phyloP scores from a whole-genome alignment of 2,113 vertebrate species.

The Mugil cephalus region DNA sequence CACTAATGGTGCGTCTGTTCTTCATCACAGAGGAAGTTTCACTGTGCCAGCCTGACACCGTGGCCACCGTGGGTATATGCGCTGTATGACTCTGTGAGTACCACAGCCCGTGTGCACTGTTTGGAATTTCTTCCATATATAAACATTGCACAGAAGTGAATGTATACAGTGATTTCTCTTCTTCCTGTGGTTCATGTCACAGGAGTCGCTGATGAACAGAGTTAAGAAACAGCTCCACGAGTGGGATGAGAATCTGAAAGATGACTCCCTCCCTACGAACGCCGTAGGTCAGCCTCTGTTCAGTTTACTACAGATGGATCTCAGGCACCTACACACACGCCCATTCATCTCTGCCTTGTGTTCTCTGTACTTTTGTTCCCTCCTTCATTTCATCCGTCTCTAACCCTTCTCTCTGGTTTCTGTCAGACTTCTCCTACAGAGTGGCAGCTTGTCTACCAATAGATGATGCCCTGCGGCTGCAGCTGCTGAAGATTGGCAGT shows the following conservation, averaged over 20 bases:
- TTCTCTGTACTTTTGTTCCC: conserved; percentile 13
- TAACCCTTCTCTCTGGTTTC: conserved; percentile 46
- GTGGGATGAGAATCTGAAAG: conserved; percentile 98
- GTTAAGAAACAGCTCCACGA: conserved; percentile 96
- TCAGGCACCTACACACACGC: conserved; percentile 6
- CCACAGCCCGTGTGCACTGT: background rate
- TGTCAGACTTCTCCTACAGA: conserved; percentile 96
- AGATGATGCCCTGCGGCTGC: conserved; percentile 92
- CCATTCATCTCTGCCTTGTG: conserved; percentile 24
- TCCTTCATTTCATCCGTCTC: conserved; percentile 29
- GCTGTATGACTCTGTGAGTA: conserved; percentile 96
- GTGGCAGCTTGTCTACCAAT: conserved; percentile 98
- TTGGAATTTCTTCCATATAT: background rate
- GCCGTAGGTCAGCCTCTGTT: conserved; percentile 88
- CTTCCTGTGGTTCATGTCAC: conserved; percentile 66
- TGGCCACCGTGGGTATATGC: conserved; percentile 98
- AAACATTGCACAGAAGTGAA: conserved; percentile 15
- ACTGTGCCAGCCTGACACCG: conserved; percentile 93
- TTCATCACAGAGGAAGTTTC: conserved; percentile 91
- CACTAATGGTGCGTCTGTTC: conserved; percentile 11
- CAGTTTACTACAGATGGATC: conserved; percentile 39
- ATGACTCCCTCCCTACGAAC: conserved; percentile 96
- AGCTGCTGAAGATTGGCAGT: conserved; percentile 95
- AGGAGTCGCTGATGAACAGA: conserved; percentile 98
- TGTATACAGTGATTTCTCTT: conserved; percentile 29